phyloP scores from a whole-genome alignment of 2,113 vertebrate species.

The Mionectes macconnelli region DNA sequence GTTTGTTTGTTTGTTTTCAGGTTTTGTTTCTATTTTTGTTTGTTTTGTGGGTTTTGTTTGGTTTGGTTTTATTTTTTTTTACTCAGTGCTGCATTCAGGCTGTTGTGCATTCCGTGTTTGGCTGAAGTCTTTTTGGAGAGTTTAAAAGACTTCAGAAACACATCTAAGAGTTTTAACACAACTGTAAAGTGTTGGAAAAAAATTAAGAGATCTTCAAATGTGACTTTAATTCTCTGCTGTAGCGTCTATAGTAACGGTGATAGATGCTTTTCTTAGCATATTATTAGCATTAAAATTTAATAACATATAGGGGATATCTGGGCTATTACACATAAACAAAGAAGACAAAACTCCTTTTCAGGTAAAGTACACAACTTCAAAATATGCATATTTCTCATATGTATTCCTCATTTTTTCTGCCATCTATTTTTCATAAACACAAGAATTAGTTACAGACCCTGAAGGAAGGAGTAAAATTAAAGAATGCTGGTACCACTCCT shows the following conservation, averaged over 20 bases:
- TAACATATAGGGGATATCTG: neutral
- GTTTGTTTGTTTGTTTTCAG: too few species aligned
- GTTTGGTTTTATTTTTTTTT: neutral
- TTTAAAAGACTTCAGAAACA: neutral
- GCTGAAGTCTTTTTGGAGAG: neutral
- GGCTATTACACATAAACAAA: neutral
- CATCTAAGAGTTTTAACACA: neutral
- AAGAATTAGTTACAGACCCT: neutral
- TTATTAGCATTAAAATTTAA: neutral
- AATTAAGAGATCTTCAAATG: neutral
- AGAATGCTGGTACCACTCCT: neutral
- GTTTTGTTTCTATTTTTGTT: neutral
- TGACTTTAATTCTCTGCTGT: neutral
- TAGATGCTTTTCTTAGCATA: neutral
- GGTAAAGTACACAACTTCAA: neutral
- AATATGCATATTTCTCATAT: neutral
- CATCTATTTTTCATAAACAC: neutral
- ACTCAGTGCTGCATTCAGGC: neutral
- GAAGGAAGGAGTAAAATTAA: neutral
- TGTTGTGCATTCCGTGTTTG: neutral
- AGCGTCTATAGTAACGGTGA: neutral
- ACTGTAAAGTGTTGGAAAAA: neutral
- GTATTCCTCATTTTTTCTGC: neutral
- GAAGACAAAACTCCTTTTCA: neutral
- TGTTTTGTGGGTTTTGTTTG: neutral